Evolutionary conservation across 1,140 invertebrate genomes (phyloP).

Genomic region (Penaeus vannamei): DNA sequence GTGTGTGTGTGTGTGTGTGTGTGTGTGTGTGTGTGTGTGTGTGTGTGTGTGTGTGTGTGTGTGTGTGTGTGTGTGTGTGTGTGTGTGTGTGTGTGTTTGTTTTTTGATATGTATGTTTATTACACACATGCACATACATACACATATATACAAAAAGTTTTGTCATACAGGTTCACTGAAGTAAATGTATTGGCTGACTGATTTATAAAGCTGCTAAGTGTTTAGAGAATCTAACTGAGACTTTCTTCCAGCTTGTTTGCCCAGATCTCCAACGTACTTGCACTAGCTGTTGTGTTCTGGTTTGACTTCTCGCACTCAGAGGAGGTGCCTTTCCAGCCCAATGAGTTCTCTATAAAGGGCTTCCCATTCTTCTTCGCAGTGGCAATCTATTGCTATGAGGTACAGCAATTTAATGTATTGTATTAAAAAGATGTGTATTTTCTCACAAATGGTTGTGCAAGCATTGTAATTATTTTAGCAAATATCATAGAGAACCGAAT

Average conservation of each 20-base stretch:
- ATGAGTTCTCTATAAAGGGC: constrained; percentile 72
- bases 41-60: not conserved
- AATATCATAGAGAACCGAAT: no score
- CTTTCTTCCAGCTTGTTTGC: constrained; percentile 69
- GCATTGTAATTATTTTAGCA: no score
- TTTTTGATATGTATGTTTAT: no score
- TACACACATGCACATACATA: no score
- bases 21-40: not conserved
- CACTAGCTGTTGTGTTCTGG: constrained; percentile 75
- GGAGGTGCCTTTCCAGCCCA: constrained; percentile 72
- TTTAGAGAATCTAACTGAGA: not conserved
- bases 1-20: not conserved
- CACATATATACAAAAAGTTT: no score
- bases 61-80: not conserved
- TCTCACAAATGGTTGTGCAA: no score
- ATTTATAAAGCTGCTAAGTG: no score
- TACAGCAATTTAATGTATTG: constrained; percentile 61
- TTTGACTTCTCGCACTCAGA: constrained; percentile 74
- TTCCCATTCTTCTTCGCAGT: constrained; percentile 74
- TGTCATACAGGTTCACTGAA: no score
- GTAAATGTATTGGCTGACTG: no score
- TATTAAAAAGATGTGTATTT: no score
- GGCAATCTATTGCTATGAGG: constrained; percentile 75
- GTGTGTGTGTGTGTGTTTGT: not conserved
- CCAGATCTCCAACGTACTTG: constrained; percentile 73